Percentiles rank a stretch among this genome's conserved stretches.
Conservation (phyloP, 2,888 invertebrate species). For the Papilio gigon region DNA sequence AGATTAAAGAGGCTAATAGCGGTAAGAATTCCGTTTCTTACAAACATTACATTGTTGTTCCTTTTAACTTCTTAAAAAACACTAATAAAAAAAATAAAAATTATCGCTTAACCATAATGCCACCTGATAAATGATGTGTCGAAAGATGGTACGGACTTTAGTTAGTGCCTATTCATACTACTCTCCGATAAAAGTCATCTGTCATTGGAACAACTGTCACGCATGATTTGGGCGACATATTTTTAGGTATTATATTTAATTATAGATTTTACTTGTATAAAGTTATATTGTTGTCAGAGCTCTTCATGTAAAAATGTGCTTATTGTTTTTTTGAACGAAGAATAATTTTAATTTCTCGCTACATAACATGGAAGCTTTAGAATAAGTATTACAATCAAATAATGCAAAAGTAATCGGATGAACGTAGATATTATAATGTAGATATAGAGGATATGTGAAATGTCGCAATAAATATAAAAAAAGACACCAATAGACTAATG, state of each 20-base stretch:
- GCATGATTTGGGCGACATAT: not conserved
- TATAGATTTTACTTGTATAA: not conserved
- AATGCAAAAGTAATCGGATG: conserved; percentile 42
- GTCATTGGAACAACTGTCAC: not conserved
- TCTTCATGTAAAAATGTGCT: not conserved
- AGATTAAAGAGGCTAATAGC: no score
- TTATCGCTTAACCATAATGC: no score
- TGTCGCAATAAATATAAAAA: conserved; percentile 54
- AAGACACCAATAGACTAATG: conserved; percentile 52
- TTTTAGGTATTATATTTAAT: not conserved
- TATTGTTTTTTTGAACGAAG: not conserved
- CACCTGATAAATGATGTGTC: no score
- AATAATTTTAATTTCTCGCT: conserved; percentile 5
- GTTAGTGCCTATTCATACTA: no score
- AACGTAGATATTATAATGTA: conserved; percentile 52
- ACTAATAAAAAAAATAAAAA: no score
- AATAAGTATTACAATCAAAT: conserved; percentile 12
- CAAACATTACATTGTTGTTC: no score
- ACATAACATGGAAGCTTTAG: not conserved
- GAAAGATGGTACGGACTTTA: no score
- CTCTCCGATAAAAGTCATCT: not conserved
- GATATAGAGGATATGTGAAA: conserved; percentile 51
- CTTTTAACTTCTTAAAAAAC: no score
- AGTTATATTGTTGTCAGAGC: not conserved
- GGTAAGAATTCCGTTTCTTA: no score